Conservation (phyloP, 2,888 invertebrate species). For the Calephelis perditalis region DNA sequence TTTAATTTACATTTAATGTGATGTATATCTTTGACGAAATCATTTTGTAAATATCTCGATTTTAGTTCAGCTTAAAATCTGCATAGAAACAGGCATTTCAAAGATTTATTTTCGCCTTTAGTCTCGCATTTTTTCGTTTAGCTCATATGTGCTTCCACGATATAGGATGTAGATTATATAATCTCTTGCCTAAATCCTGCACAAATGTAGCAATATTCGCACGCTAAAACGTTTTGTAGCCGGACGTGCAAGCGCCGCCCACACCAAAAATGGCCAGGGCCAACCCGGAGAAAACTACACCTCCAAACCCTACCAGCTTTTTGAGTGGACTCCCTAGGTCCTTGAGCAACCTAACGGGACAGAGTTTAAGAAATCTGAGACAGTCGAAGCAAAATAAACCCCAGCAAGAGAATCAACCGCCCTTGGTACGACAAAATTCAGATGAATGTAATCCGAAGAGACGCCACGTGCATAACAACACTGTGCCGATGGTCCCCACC, state of each 20-base stretch:
- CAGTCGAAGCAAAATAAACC: conserved; percentile 40
- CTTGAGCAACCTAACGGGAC: conserved; percentile 68
- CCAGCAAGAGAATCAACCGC: conserved; percentile 38
- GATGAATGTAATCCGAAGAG: conserved; percentile 46
- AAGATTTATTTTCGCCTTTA: conserved; percentile 47
- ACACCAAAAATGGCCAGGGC: conserved; percentile 33
- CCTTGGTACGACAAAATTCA: conserved; percentile 50
- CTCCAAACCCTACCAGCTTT: conserved; percentile 48
- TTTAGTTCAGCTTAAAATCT: conserved; percentile 14
- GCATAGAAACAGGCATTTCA: conserved; percentile 31
- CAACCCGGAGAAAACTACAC: conserved; percentile 31
- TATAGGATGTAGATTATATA: conserved; percentile 16
- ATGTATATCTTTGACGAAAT: conserved; percentile 18
- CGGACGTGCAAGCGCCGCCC: conserved; percentile 27
- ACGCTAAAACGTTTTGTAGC: conserved; percentile 22
- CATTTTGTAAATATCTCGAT: conserved; percentile 1
- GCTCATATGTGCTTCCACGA: not conserved
- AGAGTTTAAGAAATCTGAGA: conserved; percentile 57
- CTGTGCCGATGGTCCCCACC: conserved; percentile 60
- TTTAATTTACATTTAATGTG: not conserved
- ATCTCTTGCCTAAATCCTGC: conserved; percentile 7
- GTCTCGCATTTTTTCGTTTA: conserved; percentile 23
- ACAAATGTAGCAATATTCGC: conserved; percentile 14
- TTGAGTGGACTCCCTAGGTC: conserved; percentile 66
- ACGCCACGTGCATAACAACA: conserved; percentile 50